These are phyloP conservation scores for Maconellicoccus hirsutus DNA, from an alignment of 1,140 invertebrate genomes.

Conservation along the genomic window DNA sequence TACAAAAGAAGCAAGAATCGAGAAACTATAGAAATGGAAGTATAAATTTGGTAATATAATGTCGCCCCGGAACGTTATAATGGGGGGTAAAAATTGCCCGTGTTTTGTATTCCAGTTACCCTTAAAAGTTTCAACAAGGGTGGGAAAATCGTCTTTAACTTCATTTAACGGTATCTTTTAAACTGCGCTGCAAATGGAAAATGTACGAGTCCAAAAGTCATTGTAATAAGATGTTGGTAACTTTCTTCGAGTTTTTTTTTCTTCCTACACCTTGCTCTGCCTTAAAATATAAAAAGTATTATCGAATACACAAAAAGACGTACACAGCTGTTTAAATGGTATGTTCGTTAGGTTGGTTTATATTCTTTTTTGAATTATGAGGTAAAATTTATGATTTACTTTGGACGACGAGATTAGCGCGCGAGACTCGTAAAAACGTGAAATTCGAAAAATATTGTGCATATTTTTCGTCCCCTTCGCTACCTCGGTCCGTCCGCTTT, in stretches of 20 bases:
- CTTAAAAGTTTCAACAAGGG: slow-evolving; percentile 8
- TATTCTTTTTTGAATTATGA: slow-evolving; percentile 10
- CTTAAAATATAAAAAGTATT: neutral
- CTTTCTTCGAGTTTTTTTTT: neutral
- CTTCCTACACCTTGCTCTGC: neutral
- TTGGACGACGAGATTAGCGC: neutral
- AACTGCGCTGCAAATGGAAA: neutral
- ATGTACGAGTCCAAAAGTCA: neutral
- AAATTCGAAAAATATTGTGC: neutral
- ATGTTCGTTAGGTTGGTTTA: slow-evolving; percentile 4
- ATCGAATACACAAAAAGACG: neutral
- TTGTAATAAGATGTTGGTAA: neutral
- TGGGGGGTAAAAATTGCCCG: neutral
- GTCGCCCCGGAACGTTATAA: neutral
- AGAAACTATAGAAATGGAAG: slow-evolving; percentile 19
- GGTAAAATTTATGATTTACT: neutral
- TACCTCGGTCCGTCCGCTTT: no score
- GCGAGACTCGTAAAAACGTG: neutral
- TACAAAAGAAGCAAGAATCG: slow-evolving; percentile 19
- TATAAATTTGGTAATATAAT: slow-evolving; percentile 22
- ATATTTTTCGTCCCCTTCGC: neutral
- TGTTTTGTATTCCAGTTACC: neutral
- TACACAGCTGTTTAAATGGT: slow-evolving; percentile 8
- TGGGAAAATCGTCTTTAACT: slow-evolving; percentile 3
- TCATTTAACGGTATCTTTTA: slow-evolving; percentile 9